phyloP scores from a whole-genome alignment of 2,113 vertebrate genomes.

The Cromileptes altivelis region DNA sequence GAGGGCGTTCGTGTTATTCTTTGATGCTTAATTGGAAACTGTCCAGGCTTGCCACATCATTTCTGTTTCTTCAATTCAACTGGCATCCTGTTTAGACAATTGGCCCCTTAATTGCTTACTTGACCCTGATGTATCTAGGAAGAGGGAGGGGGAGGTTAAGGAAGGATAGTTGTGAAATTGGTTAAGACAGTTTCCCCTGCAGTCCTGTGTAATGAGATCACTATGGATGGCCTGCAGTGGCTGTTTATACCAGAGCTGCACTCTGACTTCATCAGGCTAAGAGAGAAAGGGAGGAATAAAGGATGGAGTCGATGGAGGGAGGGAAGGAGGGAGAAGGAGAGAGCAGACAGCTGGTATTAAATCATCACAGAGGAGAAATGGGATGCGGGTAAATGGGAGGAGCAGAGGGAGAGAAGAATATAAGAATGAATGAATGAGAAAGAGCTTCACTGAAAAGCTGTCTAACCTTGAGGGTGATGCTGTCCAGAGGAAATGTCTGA shows the following conservation, averaged over 20 bases:
- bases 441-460: conserved; percentile 41
- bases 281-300: conserved; percentile 22
- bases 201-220: conserved; percentile 79
- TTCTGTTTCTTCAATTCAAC: conserved; percentile 57
- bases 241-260: conserved; percentile 64
- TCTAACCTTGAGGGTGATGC: conserved; percentile 66
- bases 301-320: conserved; percentile 4
- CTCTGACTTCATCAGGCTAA: conserved; percentile 69
- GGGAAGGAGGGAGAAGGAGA: not conserved
- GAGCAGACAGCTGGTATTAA: conserved; percentile 59
- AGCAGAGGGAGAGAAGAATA: conserved; percentile 24
- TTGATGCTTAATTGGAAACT: conserved; percentile 69
- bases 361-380: conserved; percentile 65
- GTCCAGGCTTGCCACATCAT: conserved; percentile 60
- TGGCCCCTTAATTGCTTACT: conserved; percentile 80
- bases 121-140: conserved; percentile 73
- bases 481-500: conserved; percentile 58
- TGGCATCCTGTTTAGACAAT: conserved; percentile 70
- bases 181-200: conserved; percentile 76
- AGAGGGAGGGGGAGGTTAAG: conserved; percentile 45
- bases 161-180: conserved; percentile 71
- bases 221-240: conserved; percentile 69
- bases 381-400: conserved; percentile 35
- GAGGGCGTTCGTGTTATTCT: conserved; percentile 44
- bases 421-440: conserved; percentile 53